These are phyloP conservation scores for Nematostella vectensis DNA, from an alignment of 92 coral and sea anemone species.

Conservation along the genomic window DNA sequence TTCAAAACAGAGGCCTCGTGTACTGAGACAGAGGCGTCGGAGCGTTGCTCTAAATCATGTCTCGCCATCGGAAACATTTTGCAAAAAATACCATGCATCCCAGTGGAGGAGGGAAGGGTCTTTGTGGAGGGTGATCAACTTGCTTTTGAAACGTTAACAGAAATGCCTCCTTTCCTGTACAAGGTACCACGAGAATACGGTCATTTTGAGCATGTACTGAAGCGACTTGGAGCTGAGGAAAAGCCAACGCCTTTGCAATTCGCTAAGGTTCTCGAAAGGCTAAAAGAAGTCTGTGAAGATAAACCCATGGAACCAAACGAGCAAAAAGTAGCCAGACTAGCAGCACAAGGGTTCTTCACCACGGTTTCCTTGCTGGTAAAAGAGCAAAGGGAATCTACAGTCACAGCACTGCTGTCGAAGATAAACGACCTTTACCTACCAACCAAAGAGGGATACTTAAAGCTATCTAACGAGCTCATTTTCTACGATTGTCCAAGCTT, in stretches of 20 bases:
- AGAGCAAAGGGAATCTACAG: conserved; percentile 51
- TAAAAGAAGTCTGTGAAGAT: conserved; percentile 73
- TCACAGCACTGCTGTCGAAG: conserved; percentile 38
- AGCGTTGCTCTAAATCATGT: conserved; percentile 60
- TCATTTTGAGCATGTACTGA: conserved; percentile 73
- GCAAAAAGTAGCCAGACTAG: conserved; percentile 65
- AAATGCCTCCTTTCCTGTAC: conserved; percentile 81
- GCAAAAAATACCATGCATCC: conserved; percentile 63
- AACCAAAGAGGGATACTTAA: conserved; percentile 79
- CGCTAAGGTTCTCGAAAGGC: conserved; percentile 66
- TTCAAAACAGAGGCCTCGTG: conserved; percentile 64
- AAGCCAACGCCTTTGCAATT: conserved; percentile 77
- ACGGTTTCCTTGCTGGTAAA: conserved; percentile 71
- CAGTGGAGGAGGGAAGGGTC: conserved; percentile 77
- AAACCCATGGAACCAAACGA: conserved; percentile 83
- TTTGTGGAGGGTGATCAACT: conserved; percentile 79
- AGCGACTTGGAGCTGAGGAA: conserved; percentile 89
- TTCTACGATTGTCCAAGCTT: conserved; percentile 87
- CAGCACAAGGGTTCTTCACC: conserved; percentile 73
- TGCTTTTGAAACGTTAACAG: conserved; percentile 62
- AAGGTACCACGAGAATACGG: conserved; percentile 94
- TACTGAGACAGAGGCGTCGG: conserved; percentile 45
- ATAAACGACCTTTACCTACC: conserved; percentile 73
- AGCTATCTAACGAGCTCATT: conserved; percentile 70
- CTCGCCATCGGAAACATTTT: conserved; percentile 65